A percentile compares a stretch with the other conserved stretches of the same genome.
phyloP scores from a whole-genome alignment of 2,113 vertebrate genomes.

The Motacilla tschutschensis region DNA sequence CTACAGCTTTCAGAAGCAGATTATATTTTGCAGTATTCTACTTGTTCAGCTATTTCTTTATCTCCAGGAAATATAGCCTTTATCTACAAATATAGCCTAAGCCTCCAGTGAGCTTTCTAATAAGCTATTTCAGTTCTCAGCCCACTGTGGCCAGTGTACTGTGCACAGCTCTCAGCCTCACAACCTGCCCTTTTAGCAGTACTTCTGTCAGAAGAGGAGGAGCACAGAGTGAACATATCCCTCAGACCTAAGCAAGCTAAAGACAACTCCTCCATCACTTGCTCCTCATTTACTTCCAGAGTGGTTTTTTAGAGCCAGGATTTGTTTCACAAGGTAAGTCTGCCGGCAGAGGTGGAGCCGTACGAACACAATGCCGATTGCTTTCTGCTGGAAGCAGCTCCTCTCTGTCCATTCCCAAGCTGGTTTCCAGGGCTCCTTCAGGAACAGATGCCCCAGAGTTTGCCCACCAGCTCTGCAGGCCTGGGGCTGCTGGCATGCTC shows the following conservation, averaged over 20 bases:
- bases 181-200: background rate
- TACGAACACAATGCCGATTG: slow-evolving; percentile 1
- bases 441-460: background rate
- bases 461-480: background rate
- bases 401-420: background rate
- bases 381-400: slow-evolving; percentile 34
- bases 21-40: background rate
- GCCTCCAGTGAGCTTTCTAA: background rate
- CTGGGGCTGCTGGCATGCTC: background rate
- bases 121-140: slow-evolving; percentile 16
- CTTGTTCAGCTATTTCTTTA: background rate
- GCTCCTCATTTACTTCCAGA: background rate
- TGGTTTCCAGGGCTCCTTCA: background rate
- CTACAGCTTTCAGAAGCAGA: background rate
- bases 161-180: background rate
- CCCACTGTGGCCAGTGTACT: background rate
- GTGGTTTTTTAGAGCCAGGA: background rate
- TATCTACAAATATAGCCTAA: background rate
- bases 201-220: background rate
- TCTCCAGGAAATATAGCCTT: background rate
- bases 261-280: background rate
- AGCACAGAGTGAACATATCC: accelerated
- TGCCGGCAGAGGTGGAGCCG: slow-evolving; percentile 42
- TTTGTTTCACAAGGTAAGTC: background rate
- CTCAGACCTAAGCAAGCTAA: background rate